Evolutionary conservation across 2,113 vertebrate species (phyloP), one percentile per base, ranked within the genome.

Genomic region (Rhombomys opimus): DNA sequence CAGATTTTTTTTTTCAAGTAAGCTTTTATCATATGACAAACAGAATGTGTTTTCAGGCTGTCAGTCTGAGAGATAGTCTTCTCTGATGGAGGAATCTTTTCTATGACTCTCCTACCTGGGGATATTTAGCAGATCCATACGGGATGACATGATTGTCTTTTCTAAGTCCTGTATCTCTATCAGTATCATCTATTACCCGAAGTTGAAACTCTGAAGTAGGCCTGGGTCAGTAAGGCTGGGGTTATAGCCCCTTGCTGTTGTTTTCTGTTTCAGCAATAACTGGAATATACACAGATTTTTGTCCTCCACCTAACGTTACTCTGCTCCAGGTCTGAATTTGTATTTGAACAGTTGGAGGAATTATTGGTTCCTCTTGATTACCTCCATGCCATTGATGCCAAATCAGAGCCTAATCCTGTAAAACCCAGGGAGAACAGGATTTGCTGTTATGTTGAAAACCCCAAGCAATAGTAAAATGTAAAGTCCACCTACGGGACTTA

Each of bases 231-330:
- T 63, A 90, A 68, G 50, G 81, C 41, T 35, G 1, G 73, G 41
- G 52, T 11, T 65, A 22, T 1, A 93, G 85, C 20, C 54, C 57
- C 41, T n/a, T 89, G 35, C 78, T 82, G 17, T 41, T 89, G 82
- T 87, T 93, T 78, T n/a, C 41, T 89, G 18, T 89, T 73, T 72
- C 30, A 95, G 67, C n/a, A 89, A 22, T 87, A 93, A 91, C 61
- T 91, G 87, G 18, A 61, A 87, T 91, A 86, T 38, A 91, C 65
- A 84, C 54, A 94, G 94, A 77, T 87, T 61, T 52, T 95, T 89
- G 59, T 10, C 13, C n/a, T 91, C 9, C 1, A 85, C 46, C 17
- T 35, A 80, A 52, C 22, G 54, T 87, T 67, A 75, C 14, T 65
- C 52, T 5, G 46, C 10, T 11, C 50, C 11, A 68, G 59, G 8